Evolutionary conservation across 2,113 vertebrate species (phyloP), one percentile per base, ranked within the genome.

Genomic region (Typhlomys cinereus): DNA sequence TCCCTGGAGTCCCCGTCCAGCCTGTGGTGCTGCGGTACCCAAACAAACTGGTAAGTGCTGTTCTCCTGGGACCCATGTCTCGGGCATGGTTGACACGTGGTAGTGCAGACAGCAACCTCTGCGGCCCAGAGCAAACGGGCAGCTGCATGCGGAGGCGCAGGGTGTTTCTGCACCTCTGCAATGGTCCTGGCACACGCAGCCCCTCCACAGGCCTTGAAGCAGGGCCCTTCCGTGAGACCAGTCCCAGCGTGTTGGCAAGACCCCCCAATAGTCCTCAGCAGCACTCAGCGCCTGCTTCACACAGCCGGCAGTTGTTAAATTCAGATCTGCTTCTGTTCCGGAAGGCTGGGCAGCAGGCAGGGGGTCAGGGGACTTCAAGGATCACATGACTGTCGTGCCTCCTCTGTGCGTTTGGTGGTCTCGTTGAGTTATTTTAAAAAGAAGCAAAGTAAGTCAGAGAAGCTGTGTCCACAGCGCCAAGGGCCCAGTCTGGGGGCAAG

Each of bases 1-100:
- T 99, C 95, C 99, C 99, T 6, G 99, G 98, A 17, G 99, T 99
- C 20, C 99, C 99, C 25, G 99, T 99, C 31, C 99, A 99, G 92
- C 99, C 99, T 5, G 99, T 99, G 88, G 99, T 99, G 73, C 96
- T 99, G 52, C 98, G 99, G 50, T 99, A 99, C 90, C 99, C 99
- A 23, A 99, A 99, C 96, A 98, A 98, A 97, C 97, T 99, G 99
- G 99, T 99, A 96, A 98, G 98, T 97, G 88, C 73, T 89, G 27
- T n/a, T 52, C 27, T 76, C 36, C 41, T 46, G 4, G 27, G n/a
- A 12, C 31, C 4, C 4, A n/a, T n/a, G 36, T 14, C 18, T 2
- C n/a, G 23, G 0, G 46, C 9, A 7, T 54, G 1, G 5, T 15
- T 84, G 7, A 11, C 11, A 13, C 14, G 1, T 34, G 18, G 39